Evolutionary conservation across 2,113 vertebrate genomes (phyloP).

Genomic region (Neotoma lepida): DNA sequence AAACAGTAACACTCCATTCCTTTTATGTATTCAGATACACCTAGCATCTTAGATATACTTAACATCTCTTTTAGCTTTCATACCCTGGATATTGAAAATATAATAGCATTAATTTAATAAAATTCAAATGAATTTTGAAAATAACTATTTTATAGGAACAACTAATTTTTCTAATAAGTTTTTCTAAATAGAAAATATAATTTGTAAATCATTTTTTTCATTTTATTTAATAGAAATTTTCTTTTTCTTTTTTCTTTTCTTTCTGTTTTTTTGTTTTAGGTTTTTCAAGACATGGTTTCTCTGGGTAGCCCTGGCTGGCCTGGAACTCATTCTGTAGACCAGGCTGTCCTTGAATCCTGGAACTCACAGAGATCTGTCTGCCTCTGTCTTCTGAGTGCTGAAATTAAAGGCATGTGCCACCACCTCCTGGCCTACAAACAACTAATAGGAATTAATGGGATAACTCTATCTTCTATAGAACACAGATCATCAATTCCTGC

Average conservation of each 20-base stretch:
- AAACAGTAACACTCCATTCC: not conserved
- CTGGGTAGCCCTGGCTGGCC: too few relatives aligned
- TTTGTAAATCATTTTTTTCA: not conserved
- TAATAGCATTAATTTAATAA: not conserved
- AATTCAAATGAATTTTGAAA: not conserved
- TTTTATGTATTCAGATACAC: not conserved
- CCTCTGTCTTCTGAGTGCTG: not conserved
- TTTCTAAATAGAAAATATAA: not conserved
- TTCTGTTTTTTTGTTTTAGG: too few relatives aligned
- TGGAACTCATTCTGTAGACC: too few relatives aligned
- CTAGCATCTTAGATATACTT: not conserved
- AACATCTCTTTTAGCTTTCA: not conserved
- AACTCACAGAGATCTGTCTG: not conserved
- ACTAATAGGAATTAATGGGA: not conserved
- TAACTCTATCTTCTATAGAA: too few relatives aligned
- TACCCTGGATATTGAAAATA: not conserved
- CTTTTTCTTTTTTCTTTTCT: too few relatives aligned
- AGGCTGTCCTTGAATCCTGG: too few relatives aligned
- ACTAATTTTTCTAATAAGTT: not conserved
- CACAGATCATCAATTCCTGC: not conserved
- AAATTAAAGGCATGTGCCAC: not conserved
- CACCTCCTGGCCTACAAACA: not conserved
- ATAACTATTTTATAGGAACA: not conserved
- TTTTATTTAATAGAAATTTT: not conserved
- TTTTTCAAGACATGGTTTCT: too few relatives aligned